Evolutionary conservation across 2,797 vertebrate species (phyloP).

Genomic region (Paedocypris micromegethes): DNA sequence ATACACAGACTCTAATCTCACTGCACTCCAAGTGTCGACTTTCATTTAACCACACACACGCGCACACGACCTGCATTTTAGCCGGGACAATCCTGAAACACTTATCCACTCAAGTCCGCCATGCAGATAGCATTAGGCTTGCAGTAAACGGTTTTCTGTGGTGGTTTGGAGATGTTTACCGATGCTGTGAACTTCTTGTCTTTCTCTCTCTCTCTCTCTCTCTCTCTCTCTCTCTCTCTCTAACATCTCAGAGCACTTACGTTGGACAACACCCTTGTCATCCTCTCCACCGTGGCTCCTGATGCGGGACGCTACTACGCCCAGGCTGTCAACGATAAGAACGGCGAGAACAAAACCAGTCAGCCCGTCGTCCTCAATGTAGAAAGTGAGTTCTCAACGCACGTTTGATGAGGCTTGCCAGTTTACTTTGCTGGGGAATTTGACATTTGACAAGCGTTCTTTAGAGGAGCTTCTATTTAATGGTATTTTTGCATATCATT

Average conservation of each 20-base stretch:
- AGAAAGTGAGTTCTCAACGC: slow-evolving; percentile 77
- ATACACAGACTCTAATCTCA: slow-evolving; percentile 60
- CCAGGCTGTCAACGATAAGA: slow-evolving; percentile 97
- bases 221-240: slow-evolving; percentile 1
- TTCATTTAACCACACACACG: slow-evolving; percentile 59
- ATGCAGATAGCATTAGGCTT: slow-evolving; percentile 51
- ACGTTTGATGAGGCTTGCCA: background rate
- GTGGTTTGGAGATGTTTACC: slow-evolving; percentile 38
- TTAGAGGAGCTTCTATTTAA: too few species aligned
- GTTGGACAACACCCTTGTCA: slow-evolving; percentile 92
- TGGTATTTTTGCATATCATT: too few species aligned
- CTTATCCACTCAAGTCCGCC: slow-evolving; percentile 36
- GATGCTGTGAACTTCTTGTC: background rate
- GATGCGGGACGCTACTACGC: slow-evolving; percentile 93
- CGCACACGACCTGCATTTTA: slow-evolving; percentile 45
- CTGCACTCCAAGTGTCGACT: slow-evolving; percentile 58
- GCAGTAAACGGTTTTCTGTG: slow-evolving; percentile 48
- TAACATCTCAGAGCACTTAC: slow-evolving; percentile 81
- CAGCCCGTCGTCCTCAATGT: slow-evolving; percentile 85
- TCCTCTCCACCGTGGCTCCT: slow-evolving; percentile 90
- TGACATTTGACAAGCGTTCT: too few species aligned
- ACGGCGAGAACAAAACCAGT: slow-evolving; percentile 97
- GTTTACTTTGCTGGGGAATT: too few species aligned
- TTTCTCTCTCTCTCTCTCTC: slow-evolving; percentile 1
- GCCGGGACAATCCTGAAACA: slow-evolving; percentile 40